phyloP scores from a whole-genome alignment of 2,888 invertebrate genomes.

The Plagiodera versicolora region DNA sequence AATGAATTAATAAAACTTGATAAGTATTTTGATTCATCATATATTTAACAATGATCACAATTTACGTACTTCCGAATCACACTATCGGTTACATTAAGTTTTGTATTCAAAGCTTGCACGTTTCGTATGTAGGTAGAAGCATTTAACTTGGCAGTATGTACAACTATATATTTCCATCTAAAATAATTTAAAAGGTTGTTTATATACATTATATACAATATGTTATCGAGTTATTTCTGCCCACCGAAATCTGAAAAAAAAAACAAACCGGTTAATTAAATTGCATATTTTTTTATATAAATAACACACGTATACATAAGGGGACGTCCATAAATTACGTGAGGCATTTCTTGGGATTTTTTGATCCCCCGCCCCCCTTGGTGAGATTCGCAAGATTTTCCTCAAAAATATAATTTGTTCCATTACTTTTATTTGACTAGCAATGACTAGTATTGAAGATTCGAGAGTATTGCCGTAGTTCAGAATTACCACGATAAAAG shows the following conservation, averaged over 20 bases:
- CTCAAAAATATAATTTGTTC: no score
- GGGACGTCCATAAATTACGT: no score
- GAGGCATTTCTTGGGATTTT: no score
- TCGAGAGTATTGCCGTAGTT: no score
- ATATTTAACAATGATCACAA: not conserved
- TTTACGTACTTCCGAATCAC: slow-evolving; percentile 4
- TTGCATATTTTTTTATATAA: no score
- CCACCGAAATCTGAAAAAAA: not conserved
- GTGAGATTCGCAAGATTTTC: no score
- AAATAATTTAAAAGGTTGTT: not conserved
- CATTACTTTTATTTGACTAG: no score
- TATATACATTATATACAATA: slow-evolving; percentile 12
- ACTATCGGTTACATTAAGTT: slow-evolving; percentile 7
- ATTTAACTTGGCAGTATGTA: slow-evolving; percentile 6
- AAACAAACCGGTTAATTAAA: not conserved
- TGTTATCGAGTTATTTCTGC: not conserved
- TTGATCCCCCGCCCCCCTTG: no score
- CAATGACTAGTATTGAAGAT: no score
- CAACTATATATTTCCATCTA: slow-evolving; percentile 5
- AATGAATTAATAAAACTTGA: no score
- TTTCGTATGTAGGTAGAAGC: not conserved
- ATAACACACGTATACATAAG: no score
- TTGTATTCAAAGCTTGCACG: slow-evolving; percentile 8
- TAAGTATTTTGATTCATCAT: not conserved
- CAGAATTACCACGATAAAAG: no score